Conservation (phyloP, 2,797 vertebrate species). For the Rhinella marina region DNA sequence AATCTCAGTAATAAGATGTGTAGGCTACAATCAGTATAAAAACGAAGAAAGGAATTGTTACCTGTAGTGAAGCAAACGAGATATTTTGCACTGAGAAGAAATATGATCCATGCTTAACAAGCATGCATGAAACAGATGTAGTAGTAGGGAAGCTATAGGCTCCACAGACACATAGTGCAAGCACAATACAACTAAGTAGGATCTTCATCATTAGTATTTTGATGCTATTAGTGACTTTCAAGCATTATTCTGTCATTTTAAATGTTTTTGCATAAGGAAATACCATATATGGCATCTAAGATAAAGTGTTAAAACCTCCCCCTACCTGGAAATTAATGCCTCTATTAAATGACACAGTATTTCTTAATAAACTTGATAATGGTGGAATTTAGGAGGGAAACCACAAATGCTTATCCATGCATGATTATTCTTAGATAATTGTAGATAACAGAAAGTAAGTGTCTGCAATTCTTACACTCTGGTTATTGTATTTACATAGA, state of each 20-base stretch:
- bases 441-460: not conserved
- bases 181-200: not conserved
- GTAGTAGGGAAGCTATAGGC: not conserved
- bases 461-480: not conserved
- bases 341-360: conserved; percentile 19
- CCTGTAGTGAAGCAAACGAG: not conserved
- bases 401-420: not conserved
- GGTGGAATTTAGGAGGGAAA: conserved; percentile 7
- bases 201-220: conserved; percentile 10
- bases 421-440: not conserved
- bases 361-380: not conserved
- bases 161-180: not conserved
- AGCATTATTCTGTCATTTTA: conserved; percentile 8
- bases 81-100: not conserved
- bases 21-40: not conserved
- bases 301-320: not conserved
- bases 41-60: not conserved
- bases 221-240: not conserved
- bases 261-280: conserved; percentile 24
- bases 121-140: not conserved
- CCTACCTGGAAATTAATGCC: not conserved
- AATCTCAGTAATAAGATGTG: not conserved
- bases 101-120: not conserved
- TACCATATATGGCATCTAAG: conserved; percentile 19
- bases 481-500: not conserved